Percentiles rank a stretch among this genome's conserved stretches.
These are phyloP conservation scores for Leguminivora glycinivorella DNA, from an alignment of 1,140 invertebrate species.

Conservation along the genomic window DNA sequence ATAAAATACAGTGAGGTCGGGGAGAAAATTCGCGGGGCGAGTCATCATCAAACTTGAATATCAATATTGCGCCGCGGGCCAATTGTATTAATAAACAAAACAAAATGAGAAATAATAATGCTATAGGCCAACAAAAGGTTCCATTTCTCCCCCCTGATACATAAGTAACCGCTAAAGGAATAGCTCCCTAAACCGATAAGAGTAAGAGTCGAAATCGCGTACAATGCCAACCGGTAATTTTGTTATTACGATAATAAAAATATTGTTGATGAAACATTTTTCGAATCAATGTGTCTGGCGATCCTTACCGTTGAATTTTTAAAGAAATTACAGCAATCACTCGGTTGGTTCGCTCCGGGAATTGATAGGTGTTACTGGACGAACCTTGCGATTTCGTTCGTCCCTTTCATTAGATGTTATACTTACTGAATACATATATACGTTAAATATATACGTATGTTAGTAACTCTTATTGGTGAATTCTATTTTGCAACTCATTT, in stretches of 20 bases:
- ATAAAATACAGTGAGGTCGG: slow-evolving; percentile 67
- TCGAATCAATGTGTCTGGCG: slow-evolving; percentile 71
- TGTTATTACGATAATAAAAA: slow-evolving; percentile 78
- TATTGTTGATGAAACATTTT: slow-evolving; percentile 79
- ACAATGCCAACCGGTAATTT: slow-evolving; percentile 70
- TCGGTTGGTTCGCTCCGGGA: slow-evolving; percentile 52
- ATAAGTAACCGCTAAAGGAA: slow-evolving; percentile 56
- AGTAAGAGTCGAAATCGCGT: slow-evolving; percentile 67
- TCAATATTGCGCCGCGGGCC: slow-evolving; percentile 78
- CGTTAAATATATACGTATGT: not conserved
- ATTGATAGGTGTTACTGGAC: slow-evolving; percentile 69
- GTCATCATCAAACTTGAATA: slow-evolving; percentile 79
- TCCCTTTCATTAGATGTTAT: slow-evolving; percentile 28
- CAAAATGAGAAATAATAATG: slow-evolving; percentile 79
- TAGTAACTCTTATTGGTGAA: not conserved
- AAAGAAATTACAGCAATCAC: slow-evolving; percentile 75
- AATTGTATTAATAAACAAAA: slow-evolving; percentile 80
- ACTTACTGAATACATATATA: too few relatives aligned
- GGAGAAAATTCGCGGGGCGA: slow-evolving; percentile 67
- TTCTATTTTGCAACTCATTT: not conserved
- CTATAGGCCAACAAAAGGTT: slow-evolving; percentile 78
- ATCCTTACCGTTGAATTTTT: slow-evolving; percentile 73
- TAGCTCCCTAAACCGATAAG: slow-evolving; percentile 53
- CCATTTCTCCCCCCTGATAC: slow-evolving; percentile 73
- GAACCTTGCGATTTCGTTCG: slow-evolving; percentile 46